Conservation (phyloP, 2,797 vertebrate genomes). For the Brachyrhaphis roseni region DNA sequence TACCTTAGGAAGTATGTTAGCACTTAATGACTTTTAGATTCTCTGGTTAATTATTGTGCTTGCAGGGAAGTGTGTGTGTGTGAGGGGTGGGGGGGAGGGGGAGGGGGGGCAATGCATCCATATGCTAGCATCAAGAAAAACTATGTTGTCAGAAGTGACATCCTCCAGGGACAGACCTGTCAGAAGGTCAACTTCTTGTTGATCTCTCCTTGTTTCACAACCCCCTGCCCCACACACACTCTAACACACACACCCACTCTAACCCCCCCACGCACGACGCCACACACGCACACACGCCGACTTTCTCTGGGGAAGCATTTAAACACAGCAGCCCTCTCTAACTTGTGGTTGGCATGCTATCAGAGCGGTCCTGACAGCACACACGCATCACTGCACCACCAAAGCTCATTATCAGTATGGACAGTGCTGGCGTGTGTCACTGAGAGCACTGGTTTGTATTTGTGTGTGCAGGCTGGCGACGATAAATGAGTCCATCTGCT, state of each 20-base stretch:
- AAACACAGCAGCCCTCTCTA: conserved; percentile 53
- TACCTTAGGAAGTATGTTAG: background rate
- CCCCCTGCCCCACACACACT: background rate
- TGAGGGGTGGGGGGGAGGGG: background rate
- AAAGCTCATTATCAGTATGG: conserved; percentile 53
- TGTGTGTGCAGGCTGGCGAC: conserved; percentile 3
- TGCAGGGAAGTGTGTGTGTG: conserved; percentile 13
- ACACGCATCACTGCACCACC: conserved; percentile 54
- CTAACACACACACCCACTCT: background rate
- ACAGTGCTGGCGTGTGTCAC: conserved; percentile 3
- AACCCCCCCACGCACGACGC: conserved; percentile 1
- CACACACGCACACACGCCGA: background rate
- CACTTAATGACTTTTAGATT: conserved; percentile 23
- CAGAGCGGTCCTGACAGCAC: conserved; percentile 46
- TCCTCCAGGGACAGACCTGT: too few relatives aligned
- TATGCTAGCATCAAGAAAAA: too few relatives aligned
- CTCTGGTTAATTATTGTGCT: conserved; percentile 24
- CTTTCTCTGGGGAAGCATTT: background rate
- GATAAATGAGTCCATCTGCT: conserved; percentile 4
- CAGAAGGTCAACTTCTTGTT: too few relatives aligned
- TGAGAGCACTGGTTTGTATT: conserved; percentile 8
- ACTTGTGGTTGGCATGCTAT: conserved; percentile 59
- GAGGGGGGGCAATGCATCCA: too few relatives aligned
- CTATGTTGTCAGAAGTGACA: too few relatives aligned
- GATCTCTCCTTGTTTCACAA: too few relatives aligned